Percentiles rank a stretch among this genome's conserved stretches.
Conservation (phyloP, 1,140 invertebrate species). For the Drosophila varians region DNA sequence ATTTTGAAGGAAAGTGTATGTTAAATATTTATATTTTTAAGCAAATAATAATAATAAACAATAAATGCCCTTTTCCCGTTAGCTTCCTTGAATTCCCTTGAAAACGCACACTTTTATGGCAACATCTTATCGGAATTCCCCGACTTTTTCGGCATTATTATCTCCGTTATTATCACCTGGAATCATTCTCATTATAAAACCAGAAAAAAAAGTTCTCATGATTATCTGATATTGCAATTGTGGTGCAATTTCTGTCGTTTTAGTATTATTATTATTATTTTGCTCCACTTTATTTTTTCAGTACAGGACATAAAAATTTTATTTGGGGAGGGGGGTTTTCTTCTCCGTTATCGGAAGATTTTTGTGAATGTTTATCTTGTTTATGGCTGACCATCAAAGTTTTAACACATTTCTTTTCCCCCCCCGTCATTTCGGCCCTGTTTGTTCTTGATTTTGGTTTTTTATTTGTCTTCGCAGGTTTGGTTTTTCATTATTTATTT, state of each 20-base stretch:
- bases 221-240: neutral
- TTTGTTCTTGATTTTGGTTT: slow-evolving; percentile 35
- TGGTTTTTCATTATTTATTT: slow-evolving; percentile 6
- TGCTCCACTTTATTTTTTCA: neutral
- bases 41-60: too few relatives aligned
- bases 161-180: neutral
- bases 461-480: slow-evolving; percentile 4
- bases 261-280: neutral
- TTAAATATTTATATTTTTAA: neutral
- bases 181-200: neutral
- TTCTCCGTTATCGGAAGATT: slow-evolving; percentile 7
- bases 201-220: neutral
- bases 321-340: neutral
- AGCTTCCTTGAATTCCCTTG: too few relatives aligned
- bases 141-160: neutral
- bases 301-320: neutral
- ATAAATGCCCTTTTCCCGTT: too few relatives aligned
- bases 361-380: slow-evolving; percentile 32
- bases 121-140: neutral
- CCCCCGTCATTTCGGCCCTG: slow-evolving; percentile 17
- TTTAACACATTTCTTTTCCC: slow-evolving; percentile 50
- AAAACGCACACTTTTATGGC: neutral
- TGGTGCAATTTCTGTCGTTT: neutral
- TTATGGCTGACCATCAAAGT: slow-evolving; percentile 44
- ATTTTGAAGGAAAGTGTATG: neutral